Evolutionary conservation across 2,113 vertebrate species (phyloP).

Genomic region (Leptobrachium ailaonicum): DNA sequence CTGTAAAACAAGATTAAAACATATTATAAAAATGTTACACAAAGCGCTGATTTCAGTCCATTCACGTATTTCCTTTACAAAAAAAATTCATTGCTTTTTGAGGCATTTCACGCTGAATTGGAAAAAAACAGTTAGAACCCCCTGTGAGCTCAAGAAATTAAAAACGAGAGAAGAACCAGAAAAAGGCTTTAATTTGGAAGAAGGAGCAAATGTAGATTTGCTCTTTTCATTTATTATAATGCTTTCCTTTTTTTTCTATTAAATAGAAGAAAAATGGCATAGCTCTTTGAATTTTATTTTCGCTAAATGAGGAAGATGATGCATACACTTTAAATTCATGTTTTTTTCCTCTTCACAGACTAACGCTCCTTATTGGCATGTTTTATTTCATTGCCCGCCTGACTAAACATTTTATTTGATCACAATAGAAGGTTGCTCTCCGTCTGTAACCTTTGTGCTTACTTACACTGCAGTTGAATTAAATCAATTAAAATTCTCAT

Average conservation of each 20-base stretch:
- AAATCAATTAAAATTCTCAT: slow-evolving; percentile 64
- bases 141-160: slow-evolving; percentile 42
- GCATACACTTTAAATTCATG: slow-evolving; percentile 61
- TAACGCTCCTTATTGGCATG: slow-evolving; percentile 62
- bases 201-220: slow-evolving; percentile 36
- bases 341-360: slow-evolving; percentile 54
- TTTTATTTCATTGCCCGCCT: slow-evolving; percentile 65
- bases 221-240: slow-evolving; percentile 35
- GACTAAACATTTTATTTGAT: slow-evolving; percentile 73
- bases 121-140: slow-evolving; percentile 26
- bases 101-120: slow-evolving; percentile 41
- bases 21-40: slow-evolving; percentile 31
- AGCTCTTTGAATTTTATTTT: slow-evolving; percentile 60
- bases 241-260: slow-evolving; percentile 6
- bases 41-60: slow-evolving; percentile 33
- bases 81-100: slow-evolving; percentile 44
- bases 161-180: not conserved
- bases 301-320: slow-evolving; percentile 65
- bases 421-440: slow-evolving; percentile 69
- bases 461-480: slow-evolving; percentile 63
- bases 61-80: slow-evolving; percentile 26
- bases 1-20: slow-evolving; percentile 41
- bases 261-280: slow-evolving; percentile 22
- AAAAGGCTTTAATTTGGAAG: slow-evolving; percentile 36
- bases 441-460: slow-evolving; percentile 70